phyloP scores from a whole-genome alignment of 2,113 vertebrate species.

The Nothoprocta perdicaria region DNA sequence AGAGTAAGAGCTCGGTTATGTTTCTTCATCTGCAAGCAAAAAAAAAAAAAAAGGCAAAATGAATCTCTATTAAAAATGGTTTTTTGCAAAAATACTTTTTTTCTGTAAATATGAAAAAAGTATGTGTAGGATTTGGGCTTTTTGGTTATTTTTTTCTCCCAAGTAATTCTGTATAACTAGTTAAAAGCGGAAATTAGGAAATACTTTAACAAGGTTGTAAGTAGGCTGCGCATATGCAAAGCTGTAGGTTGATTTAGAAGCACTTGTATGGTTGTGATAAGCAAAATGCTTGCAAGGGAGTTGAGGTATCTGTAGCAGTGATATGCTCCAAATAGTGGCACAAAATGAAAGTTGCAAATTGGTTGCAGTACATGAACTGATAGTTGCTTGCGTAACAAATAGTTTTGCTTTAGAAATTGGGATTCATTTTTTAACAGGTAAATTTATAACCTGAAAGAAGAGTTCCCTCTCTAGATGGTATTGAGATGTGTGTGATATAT shows the following conservation, averaged over 20 bases:
- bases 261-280: neutral
- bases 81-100: slow-evolving; percentile 81
- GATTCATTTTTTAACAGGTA: neutral
- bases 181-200: slow-evolving; percentile 29
- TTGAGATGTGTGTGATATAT: neutral
- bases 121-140: neutral
- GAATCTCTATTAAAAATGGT: slow-evolving; percentile 42
- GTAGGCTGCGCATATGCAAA: neutral
- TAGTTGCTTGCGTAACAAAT: neutral
- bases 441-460: neutral
- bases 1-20: neutral
- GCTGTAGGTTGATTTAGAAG: neutral
- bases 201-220: slow-evolving; percentile 2
- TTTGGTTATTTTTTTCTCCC: slow-evolving; percentile 4
- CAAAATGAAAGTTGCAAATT: neutral
- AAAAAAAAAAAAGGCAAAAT: neutral
- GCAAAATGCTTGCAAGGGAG: neutral
- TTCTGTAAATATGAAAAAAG: slow-evolving; percentile 64
- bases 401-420: neutral
- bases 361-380: neutral
- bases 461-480: neutral
- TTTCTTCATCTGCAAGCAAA: neutral
- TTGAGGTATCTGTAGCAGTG: neutral
- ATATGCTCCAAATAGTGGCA: neutral
- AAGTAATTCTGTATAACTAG: neutral